Conservation (phyloP, 2,888 invertebrate species). For the Tinea pellionella region DNA sequence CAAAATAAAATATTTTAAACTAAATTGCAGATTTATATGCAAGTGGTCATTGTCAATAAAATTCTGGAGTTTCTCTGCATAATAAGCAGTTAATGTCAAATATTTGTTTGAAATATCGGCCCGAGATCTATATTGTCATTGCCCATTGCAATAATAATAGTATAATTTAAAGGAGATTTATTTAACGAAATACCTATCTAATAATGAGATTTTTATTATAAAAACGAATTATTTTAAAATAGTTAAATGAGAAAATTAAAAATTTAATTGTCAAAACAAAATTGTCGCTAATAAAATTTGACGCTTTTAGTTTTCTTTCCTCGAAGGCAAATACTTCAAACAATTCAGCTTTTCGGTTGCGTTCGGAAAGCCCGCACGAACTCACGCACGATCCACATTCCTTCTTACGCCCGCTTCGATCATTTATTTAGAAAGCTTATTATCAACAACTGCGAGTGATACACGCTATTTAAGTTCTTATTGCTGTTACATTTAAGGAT, state of each 20-base stretch:
- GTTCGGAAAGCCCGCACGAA: background rate
- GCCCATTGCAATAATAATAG: too few relatives aligned
- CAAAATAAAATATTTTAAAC: too few relatives aligned
- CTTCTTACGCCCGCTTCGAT: slow-evolving; percentile 45
- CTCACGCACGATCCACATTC: slow-evolving; percentile 42
- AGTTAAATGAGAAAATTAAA: too few relatives aligned
- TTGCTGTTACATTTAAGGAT: background rate
- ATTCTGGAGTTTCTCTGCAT: background rate
- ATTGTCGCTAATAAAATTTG: too few relatives aligned
- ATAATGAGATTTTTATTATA: too few relatives aligned
- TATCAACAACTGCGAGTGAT: slow-evolving; percentile 20
- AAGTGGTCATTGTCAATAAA: background rate
- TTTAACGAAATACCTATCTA: too few relatives aligned
- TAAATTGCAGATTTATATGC: slow-evolving; percentile 4
- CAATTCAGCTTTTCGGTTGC: slow-evolving; percentile 1
- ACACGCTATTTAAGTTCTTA: background rate
- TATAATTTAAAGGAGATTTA: too few relatives aligned
- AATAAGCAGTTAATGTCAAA: too few relatives aligned
- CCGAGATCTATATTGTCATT: background rate
- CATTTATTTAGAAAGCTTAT: slow-evolving; percentile 63
- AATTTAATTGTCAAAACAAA: too few relatives aligned
- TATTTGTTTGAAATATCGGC: too few relatives aligned
- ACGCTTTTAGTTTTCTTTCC: background rate
- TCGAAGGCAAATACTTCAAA: background rate
- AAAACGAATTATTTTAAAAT: too few relatives aligned